Percentiles rank a stretch among this genome's conserved stretches.
These are phyloP conservation scores for Sycophaga agraensis DNA, from an alignment of 1,140 invertebrate species.

Conservation along the genomic window DNA sequence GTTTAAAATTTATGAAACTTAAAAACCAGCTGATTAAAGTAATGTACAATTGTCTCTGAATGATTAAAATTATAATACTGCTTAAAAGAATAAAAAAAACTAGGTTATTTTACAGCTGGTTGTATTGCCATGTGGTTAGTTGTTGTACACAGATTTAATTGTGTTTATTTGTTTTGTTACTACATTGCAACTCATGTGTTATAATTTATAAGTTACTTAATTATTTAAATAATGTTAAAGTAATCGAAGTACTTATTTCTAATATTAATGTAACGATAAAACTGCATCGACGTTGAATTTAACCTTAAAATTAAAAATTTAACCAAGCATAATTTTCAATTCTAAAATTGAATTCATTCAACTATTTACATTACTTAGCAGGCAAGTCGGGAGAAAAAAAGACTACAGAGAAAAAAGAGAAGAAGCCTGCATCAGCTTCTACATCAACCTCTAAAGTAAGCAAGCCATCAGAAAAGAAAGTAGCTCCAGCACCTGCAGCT, in stretches of 20 bases:
- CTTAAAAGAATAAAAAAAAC: constrained; percentile 1
- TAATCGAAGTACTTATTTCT: background rate
- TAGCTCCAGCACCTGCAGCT: constrained; percentile 49
- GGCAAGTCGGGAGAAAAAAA: constrained; percentile 67
- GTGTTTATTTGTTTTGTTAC: background rate
- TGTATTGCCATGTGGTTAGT: constrained; percentile 18
- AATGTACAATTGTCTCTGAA: background rate
- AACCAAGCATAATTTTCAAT: background rate
- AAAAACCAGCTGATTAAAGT: background rate
- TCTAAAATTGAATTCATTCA: too few relatives aligned
- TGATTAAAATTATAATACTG: background rate
- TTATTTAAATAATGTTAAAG: background rate
- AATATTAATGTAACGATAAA: constrained; percentile 7
- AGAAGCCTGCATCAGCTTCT: constrained; percentile 52
- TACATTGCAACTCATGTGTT: too few relatives aligned
- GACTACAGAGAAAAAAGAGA: constrained; percentile 62
- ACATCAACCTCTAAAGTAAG: constrained; percentile 38
- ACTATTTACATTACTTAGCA: constrained; percentile 40
- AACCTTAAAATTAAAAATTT: constrained; percentile 17
- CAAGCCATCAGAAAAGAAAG: constrained; percentile 47
- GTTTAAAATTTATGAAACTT: background rate
- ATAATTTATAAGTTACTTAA: background rate
- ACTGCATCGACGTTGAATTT: background rate
- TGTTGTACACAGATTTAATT: constrained; percentile 3
- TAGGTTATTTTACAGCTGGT: too few relatives aligned